Percentiles rank a stretch among this genome's conserved stretches.
These are phyloP conservation scores for Phalanger gymnotis DNA, from an alignment of 2,797 vertebrate species.

Conservation along the genomic window DNA sequence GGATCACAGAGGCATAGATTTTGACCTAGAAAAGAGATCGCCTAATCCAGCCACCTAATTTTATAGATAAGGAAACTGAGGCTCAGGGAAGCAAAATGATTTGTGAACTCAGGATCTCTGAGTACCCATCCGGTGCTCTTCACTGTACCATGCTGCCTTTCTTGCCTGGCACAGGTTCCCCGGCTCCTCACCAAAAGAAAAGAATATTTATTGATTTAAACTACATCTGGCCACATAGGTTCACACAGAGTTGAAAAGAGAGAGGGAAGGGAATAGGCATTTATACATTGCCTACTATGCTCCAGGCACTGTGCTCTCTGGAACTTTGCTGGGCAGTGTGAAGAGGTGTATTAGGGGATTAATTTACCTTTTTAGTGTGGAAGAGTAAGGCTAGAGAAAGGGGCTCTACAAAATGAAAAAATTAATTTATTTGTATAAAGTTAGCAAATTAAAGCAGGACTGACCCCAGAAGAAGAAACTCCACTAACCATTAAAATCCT, in stretches of 20 bases:
- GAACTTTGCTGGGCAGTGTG: background rate
- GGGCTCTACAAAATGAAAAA: background rate
- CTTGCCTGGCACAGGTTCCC: background rate
- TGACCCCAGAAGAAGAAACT: background rate
- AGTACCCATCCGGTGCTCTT: background rate
- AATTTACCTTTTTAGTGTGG: background rate
- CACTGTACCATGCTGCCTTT: background rate
- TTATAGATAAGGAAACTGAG: background rate
- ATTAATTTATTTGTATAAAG: background rate
- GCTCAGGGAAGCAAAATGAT: background rate
- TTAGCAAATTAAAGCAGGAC: background rate
- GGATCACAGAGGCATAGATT: too few relatives aligned
- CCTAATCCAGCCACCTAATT: too few relatives aligned
- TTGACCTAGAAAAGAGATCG: too few relatives aligned
- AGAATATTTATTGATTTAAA: conserved; percentile 7
- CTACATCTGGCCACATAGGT: background rate
- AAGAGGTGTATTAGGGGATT: background rate
- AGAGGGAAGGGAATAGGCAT: background rate
- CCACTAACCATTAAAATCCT: background rate
- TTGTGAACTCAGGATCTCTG: background rate
- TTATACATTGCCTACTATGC: background rate
- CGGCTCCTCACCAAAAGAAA: background rate
- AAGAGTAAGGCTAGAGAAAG: background rate
- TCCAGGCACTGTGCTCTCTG: background rate
- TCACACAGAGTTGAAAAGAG: background rate